Evolutionary conservation across 35 echinoderm and acorn worm species (phyloP), one percentile per base, ranked within the genome.

Genomic region (Chiridota heheva): DNA sequence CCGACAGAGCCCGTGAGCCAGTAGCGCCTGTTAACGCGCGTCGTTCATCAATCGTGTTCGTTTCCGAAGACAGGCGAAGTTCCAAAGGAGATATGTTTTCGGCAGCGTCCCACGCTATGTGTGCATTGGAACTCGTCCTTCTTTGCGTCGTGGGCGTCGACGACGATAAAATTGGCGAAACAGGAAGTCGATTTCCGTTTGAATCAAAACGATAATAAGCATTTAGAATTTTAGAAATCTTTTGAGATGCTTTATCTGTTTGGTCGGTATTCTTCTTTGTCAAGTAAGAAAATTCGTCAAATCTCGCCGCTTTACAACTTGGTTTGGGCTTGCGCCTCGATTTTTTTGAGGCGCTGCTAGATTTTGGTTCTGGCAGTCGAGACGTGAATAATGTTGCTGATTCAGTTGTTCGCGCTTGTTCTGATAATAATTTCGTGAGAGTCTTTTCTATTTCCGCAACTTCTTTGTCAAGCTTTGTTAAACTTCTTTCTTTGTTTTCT

Each of bases 401-500:
- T 56, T 20, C 29, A n/a, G n/a, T n/a, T n/a, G n/a, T n/a, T n/a
- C n/a, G n/a, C n/a, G n/a, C 70, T 46, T 77, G 69, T 48, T 96
- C 91, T 7, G 66, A 64, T 35, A 46, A 37, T 45, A 96, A 63
- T 49, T 89, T 89, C 30, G 68, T 66, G 40, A 96, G 73, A 13
- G 83, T 62, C 44, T 86, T 81, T 30, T 84, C 87, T 36, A 90
- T 47, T 41, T 96, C 92, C 7, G 73, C 67, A 16, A 96, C 76
- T 44, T 96, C 92, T 41, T 96, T 96, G 22, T 96, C 92, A 37
- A 96, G 89, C 63, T 96, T 86, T 17, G 90, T 17, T 26, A 82
- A 28, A 46, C 92, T 77, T 26, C 57, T 89, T 5, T 46, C 76
- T 47, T 90, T 89, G 16, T 69, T 53, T 65, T 86, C 82, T 7